Evolutionary conservation across 2,113 vertebrate genomes (phyloP).

Genomic region (Tragelaphus strepsiceros): DNA sequence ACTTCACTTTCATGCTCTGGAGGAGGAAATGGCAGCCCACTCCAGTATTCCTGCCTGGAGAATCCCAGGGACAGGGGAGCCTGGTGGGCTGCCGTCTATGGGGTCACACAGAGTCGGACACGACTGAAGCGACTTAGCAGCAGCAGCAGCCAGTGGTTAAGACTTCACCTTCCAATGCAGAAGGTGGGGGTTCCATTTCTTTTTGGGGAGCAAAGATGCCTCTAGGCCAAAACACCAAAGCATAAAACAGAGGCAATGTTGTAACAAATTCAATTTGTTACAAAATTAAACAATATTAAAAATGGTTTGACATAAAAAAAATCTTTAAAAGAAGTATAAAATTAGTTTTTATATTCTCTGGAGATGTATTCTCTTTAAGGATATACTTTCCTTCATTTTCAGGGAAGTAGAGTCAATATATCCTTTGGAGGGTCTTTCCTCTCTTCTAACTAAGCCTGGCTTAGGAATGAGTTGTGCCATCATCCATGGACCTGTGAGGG

Average conservation of each 20-base stretch:
- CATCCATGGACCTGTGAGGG: not conserved
- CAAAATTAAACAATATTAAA: not conserved
- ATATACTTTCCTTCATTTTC: not conserved
- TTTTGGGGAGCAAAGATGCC: not conserved
- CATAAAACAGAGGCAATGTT: not conserved
- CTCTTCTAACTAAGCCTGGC: not conserved
- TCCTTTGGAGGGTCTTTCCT: not conserved
- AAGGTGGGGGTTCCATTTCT: not conserved
- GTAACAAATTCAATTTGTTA: not conserved
- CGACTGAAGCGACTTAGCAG: not conserved
- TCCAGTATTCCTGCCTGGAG: not conserved
- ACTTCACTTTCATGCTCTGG: not conserved
- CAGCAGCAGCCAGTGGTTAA: not conserved
- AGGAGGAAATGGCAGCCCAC: not conserved
- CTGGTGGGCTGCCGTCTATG: not conserved
- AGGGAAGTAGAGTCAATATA: not conserved
- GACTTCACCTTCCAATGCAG: not conserved
- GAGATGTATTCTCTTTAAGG: not conserved
- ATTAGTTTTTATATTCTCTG: not conserved
- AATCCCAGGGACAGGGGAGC: not conserved
- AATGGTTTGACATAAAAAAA: not conserved
- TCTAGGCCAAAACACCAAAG: not conserved
- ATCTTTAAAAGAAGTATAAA: not conserved
- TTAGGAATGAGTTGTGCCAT: not conserved
- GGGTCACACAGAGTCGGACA: not conserved